phyloP scores from a whole-genome alignment of 2,113 vertebrate genomes.

The Lophius piscatorius region DNA sequence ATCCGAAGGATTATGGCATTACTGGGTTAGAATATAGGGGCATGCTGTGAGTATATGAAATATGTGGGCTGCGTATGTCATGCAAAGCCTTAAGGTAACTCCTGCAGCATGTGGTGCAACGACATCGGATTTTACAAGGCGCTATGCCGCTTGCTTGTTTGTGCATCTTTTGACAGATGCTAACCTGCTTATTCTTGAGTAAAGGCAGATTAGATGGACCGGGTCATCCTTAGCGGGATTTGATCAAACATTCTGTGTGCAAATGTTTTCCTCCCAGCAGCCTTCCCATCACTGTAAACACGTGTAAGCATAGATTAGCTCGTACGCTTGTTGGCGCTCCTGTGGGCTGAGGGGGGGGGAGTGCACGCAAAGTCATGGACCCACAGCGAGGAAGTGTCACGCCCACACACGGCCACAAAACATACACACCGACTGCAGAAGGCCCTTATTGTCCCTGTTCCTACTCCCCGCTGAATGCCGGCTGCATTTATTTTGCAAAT shows the following conservation, averaged over 20 bases:
- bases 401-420: conserved; percentile 40
- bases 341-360: too few relatives aligned
- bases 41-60: conserved; percentile 5
- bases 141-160: conserved; percentile 38
- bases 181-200: conserved; percentile 40
- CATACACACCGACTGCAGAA: conserved; percentile 41
- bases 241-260: conserved; percentile 39
- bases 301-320: conserved; percentile 39
- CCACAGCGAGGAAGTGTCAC: conserved; percentile 37
- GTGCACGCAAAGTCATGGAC: conserved; percentile 35
- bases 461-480: conserved; percentile 74
- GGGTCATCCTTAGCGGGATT: conserved; percentile 52
- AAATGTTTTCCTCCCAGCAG: conserved; percentile 28
- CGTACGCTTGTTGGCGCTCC: conserved; percentile 51
- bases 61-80: conserved; percentile 11
- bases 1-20: conserved; percentile 65
- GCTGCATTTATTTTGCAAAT: conserved; percentile 83
- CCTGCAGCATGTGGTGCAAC: conserved; percentile 16
- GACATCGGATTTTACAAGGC: conserved; percentile 29
- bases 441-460: conserved; percentile 70
- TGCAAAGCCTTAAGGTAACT: conserved; percentile 19
- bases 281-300: not conserved
- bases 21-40: conserved; percentile 40
- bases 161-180: conserved; percentile 57
- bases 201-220: conserved; percentile 56